These are phyloP conservation scores for Drosophila tsacasi DNA, from an alignment of 1,140 invertebrate species.

Conservation along the genomic window DNA sequence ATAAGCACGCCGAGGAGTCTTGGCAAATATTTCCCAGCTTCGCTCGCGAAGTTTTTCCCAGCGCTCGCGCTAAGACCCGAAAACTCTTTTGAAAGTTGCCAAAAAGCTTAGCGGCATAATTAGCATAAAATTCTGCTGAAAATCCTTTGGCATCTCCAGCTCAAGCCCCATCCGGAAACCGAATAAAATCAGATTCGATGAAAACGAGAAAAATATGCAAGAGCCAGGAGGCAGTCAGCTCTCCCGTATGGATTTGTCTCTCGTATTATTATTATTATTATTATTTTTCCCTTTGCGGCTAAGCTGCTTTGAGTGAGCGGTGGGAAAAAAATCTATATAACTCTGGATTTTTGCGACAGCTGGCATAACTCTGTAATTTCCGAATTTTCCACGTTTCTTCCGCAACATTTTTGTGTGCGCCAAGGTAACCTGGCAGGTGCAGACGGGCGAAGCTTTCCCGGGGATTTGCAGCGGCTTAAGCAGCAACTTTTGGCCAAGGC, in stretches of 20 bases:
- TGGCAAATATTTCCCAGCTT: slow-evolving; percentile 47
- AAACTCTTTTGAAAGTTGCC: slow-evolving; percentile 75
- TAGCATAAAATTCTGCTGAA: slow-evolving; percentile 72
- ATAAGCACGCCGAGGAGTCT: slow-evolving; percentile 49
- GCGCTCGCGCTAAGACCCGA: slow-evolving; percentile 38
- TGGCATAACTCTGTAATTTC: slow-evolving; percentile 80
- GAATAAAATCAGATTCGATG: slow-evolving; percentile 48
- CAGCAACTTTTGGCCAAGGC: slow-evolving; percentile 68
- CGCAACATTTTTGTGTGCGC: slow-evolving; percentile 23
- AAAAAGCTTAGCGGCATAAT: slow-evolving; percentile 72
- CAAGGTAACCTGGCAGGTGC: slow-evolving; percentile 61
- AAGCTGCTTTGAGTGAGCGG: slow-evolving; percentile 37
- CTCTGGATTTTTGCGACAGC: slow-evolving; percentile 56
- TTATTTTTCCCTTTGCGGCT: slow-evolving; percentile 4
- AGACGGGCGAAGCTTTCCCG: slow-evolving; percentile 66
- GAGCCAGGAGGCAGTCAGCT: background rate
- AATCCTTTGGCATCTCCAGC: slow-evolving; percentile 51
- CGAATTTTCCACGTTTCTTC: slow-evolving; percentile 62
- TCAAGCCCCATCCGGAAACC: slow-evolving; percentile 23
- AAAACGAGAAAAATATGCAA: slow-evolving; percentile 34
- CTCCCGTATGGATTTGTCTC: slow-evolving; percentile 37
- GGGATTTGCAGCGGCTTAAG: slow-evolving; percentile 73
- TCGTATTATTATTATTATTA: slow-evolving; percentile 17
- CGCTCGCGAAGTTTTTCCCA: slow-evolving; percentile 50
- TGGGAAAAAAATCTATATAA: slow-evolving; percentile 21